phyloP scores from a whole-genome alignment of 2,888 invertebrate species.

The Seira musarum region DNA sequence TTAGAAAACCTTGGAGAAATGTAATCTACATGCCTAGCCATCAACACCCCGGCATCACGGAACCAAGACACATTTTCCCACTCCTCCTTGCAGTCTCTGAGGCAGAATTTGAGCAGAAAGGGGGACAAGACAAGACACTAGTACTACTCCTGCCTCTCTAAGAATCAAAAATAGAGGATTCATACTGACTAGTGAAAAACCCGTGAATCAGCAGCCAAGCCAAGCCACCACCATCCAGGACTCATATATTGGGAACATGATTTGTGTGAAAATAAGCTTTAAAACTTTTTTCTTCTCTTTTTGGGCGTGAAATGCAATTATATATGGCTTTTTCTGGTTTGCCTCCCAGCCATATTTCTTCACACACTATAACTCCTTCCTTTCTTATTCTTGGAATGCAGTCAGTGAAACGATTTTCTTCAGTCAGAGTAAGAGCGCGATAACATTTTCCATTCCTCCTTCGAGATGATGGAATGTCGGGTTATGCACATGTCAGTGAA shows the following conservation, averaged over 20 bases:
- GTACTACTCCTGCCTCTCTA: neutral
- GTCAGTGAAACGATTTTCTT: conserved; percentile 6
- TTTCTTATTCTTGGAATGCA: neutral
- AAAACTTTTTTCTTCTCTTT: conserved; percentile 21
- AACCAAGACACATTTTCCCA: too few species aligned
- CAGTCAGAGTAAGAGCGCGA: too few species aligned
- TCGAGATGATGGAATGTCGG: neutral
- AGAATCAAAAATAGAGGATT: too few species aligned
- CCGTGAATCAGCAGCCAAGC: neutral
- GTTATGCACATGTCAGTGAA: neutral
- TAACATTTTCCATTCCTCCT: neutral
- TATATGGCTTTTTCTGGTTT: conserved; percentile 25
- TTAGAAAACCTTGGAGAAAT: neutral
- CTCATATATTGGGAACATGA: conserved; percentile 44
- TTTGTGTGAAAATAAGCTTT: conserved; percentile 58
- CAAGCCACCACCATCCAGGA: neutral
- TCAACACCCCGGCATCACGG: neutral
- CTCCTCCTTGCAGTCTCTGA: neutral
- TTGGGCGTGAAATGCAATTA: conserved; percentile 18
- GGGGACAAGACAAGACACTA: neutral
- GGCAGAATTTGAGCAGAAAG: neutral
- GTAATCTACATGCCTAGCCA: conserved; percentile 1
- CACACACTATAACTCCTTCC: neutral
- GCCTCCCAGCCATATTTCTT: conserved; percentile 34
- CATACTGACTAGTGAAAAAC: neutral